These are phyloP conservation scores for Aproaerema taeniolella DNA, from an alignment of 2,888 invertebrate species.

Conservation along the genomic window DNA sequence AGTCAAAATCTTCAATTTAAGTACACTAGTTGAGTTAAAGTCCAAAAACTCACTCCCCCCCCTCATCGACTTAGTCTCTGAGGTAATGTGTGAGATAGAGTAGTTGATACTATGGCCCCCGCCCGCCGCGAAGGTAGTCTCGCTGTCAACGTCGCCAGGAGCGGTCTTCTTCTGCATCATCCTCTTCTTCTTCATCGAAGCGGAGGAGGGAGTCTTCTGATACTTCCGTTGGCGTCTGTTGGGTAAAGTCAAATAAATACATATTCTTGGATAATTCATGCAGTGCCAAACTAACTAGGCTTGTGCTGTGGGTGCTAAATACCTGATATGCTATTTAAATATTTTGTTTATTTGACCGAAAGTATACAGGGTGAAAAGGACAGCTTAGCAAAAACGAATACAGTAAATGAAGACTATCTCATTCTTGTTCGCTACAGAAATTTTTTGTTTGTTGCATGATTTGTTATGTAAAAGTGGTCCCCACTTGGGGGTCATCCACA, in stretches of 20 bases:
- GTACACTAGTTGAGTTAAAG: neutral
- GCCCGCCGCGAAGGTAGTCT: conserved; percentile 10
- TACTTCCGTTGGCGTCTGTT: conserved; percentile 67
- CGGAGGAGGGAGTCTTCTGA: conserved; percentile 81
- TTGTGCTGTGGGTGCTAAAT: neutral
- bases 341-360: neutral
- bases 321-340: neutral
- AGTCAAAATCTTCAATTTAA: neutral
- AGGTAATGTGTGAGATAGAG: neutral
- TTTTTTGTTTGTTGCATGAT: too few relatives aligned
- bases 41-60: neutral
- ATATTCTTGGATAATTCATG: neutral
- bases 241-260: neutral
- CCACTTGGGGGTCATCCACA: neutral
- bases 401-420: too few relatives aligned
- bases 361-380: neutral
- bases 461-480: too few relatives aligned
- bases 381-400: neutral
- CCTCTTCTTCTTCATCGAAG: conserved; percentile 94
- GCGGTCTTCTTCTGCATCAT: conserved; percentile 88
- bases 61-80: neutral
- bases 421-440: neutral
- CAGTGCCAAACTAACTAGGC: neutral
- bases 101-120: neutral
- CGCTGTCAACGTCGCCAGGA: conserved; percentile 92